Conservation (phyloP, 2,797 vertebrate genomes). For the Darevskia mixta region DNA sequence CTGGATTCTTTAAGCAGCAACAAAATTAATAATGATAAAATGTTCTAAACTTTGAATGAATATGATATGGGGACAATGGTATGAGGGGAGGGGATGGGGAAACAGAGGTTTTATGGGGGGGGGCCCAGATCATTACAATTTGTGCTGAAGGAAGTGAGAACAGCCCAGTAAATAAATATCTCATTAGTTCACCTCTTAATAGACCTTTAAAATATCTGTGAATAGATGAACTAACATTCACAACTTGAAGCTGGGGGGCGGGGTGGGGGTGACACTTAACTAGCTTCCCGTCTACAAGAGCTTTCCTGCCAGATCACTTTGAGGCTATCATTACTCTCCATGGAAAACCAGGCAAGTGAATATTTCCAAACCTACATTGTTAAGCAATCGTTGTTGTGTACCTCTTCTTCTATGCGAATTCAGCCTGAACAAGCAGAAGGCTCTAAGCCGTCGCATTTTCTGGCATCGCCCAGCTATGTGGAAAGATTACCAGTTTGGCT, state of each 20-base stretch:
- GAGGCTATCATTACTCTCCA: not conserved
- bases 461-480: not conserved
- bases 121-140: not conserved
- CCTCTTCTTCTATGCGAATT: not conserved
- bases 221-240: not conserved
- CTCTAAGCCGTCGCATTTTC: not conserved
- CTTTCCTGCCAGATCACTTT: not conserved
- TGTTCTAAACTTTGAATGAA: not conserved
- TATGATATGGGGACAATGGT: not conserved
- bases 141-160: not conserved
- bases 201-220: no score
- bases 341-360: not conserved
- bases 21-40: not conserved
- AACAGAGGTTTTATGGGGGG: not conserved
- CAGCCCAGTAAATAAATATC: slow-evolving; percentile 1
- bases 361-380: not conserved
- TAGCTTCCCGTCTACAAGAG: not conserved
- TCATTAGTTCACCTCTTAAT: not conserved
- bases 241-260: not conserved
- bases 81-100: not conserved
- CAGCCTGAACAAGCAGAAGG: not conserved
- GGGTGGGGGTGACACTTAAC: no score
- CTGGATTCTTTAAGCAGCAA: not conserved
- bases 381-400: not conserved
- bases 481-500: not conserved